A percentile compares a stretch with the other conserved stretches of the same genome.
phyloP scores from a whole-genome alignment of 2,888 invertebrate species.

The Nipponacmea schrenckii region DNA sequence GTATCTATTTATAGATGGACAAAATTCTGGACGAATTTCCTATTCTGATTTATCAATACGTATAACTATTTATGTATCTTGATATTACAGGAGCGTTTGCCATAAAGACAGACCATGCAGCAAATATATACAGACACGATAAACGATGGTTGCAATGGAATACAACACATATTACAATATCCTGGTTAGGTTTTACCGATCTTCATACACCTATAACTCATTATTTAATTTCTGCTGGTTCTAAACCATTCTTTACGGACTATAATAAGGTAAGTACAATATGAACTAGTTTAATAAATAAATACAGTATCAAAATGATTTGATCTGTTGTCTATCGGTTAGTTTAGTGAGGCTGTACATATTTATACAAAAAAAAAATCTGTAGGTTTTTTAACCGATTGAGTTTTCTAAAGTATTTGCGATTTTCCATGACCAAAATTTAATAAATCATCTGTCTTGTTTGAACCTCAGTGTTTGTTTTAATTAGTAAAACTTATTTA shows the following conservation, averaged over 20 bases:
- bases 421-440: neutral
- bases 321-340: neutral
- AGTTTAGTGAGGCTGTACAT: too few relatives aligned
- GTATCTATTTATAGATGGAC: too few relatives aligned
- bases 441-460: neutral
- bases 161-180: neutral
- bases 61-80: too few relatives aligned
- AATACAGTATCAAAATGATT: neutral
- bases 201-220: neutral
- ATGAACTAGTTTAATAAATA: too few relatives aligned
- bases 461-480: neutral
- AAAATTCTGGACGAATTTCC: too few relatives aligned
- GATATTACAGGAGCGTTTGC: neutral
- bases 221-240: neutral
- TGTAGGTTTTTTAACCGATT: too few relatives aligned
- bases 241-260: neutral
- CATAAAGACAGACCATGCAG: neutral
- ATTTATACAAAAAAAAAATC: too few relatives aligned
- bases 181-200: neutral
- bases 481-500: too few relatives aligned
- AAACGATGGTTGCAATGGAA: neutral
- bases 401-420: neutral
- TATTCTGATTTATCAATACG: too few relatives aligned
- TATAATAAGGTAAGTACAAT: neutral
- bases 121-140: neutral